phyloP scores from a whole-genome alignment of 1,140 invertebrate genomes.

The Temnothorax nylanderi region DNA sequence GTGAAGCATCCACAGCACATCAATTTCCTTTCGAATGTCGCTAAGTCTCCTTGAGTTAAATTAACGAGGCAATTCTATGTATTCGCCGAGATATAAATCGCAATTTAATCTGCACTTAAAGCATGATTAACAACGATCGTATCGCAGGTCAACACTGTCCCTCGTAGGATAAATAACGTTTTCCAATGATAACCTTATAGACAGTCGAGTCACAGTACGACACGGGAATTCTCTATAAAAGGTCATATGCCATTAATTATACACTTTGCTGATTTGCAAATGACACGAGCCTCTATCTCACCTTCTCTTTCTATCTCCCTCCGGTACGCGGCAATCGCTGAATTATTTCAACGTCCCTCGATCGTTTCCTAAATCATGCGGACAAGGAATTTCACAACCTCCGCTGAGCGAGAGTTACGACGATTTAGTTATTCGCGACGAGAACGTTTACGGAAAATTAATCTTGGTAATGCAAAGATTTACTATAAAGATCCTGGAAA shows the following conservation, averaged over 20 bases:
- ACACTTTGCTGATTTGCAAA: constrained; percentile 38
- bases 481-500: not conserved
- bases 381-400: constrained; percentile 18
- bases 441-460: not conserved
- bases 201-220: constrained; percentile 14
- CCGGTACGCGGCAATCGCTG: not conserved
- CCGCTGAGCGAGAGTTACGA: not conserved
- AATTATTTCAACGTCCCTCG: constrained; percentile 39
- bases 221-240: constrained; percentile 16
- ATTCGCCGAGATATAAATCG: constrained; percentile 40
- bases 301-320: not conserved
- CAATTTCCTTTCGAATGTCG: constrained; percentile 56
- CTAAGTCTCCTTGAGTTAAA: constrained; percentile 64
- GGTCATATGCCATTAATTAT: constrained; percentile 40
- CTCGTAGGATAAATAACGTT: constrained; percentile 38
- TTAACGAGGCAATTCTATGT: constrained; percentile 28
- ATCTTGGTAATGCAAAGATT: not conserved
- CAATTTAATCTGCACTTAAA: constrained; percentile 56
- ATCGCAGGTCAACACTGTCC: constrained; percentile 21
- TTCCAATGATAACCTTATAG: constrained; percentile 37
- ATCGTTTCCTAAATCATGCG: constrained; percentile 29
- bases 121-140: constrained; percentile 48
- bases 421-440: not conserved
- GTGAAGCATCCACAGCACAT: constrained; percentile 28
- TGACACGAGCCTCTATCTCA: not conserved